Percentiles rank a stretch among this genome's conserved stretches.
phyloP scores from a whole-genome alignment of 2,113 vertebrate species.

The Campylomormyrus tamandua region DNA sequence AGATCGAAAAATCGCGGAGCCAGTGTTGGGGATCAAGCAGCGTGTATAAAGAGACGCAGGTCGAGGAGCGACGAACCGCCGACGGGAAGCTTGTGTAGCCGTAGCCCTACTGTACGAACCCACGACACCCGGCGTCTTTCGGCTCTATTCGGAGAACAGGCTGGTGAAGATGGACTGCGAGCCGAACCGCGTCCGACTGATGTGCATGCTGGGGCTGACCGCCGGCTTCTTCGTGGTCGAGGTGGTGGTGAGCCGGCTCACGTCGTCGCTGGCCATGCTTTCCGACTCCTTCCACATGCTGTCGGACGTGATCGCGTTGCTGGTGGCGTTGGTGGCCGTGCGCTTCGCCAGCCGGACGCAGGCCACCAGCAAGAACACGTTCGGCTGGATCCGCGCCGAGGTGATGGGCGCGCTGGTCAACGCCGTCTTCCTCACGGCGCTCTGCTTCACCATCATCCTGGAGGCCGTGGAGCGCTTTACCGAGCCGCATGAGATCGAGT shows the following conservation, averaged over 20 bases:
- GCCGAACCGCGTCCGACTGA: constrained; percentile 75
- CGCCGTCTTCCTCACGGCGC: constrained; percentile 91
- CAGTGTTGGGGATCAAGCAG: neutral
- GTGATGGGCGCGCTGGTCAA: constrained; percentile 98
- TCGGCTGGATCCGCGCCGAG: constrained; percentile 96
- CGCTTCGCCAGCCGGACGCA: constrained; percentile 89
- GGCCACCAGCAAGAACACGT: constrained; percentile 91
- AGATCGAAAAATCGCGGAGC: neutral
- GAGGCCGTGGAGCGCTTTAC: constrained; percentile 91
- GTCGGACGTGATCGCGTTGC: constrained; percentile 89
- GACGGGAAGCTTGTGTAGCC: neutral
- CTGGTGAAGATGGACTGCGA: constrained; percentile 58
- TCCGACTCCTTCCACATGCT: constrained; percentile 98
- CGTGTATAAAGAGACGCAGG: neutral
- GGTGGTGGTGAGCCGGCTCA: constrained; percentile 87
- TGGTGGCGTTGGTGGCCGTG: constrained; percentile 89
- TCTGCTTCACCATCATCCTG: constrained; percentile 94
- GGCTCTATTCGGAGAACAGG: neutral
- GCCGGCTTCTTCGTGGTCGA: constrained; percentile 91
- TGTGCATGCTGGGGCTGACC: constrained; percentile 89
- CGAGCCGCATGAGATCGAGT: constrained; percentile 84
- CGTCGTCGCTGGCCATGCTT: constrained; percentile 88
- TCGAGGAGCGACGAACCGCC: neutral
- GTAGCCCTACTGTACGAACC: neutral
- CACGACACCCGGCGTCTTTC: neutral